Evolutionary conservation across 35 echinoderm and acorn worm genomes (phyloP).

Genomic region (Apostichopus californicus): DNA sequence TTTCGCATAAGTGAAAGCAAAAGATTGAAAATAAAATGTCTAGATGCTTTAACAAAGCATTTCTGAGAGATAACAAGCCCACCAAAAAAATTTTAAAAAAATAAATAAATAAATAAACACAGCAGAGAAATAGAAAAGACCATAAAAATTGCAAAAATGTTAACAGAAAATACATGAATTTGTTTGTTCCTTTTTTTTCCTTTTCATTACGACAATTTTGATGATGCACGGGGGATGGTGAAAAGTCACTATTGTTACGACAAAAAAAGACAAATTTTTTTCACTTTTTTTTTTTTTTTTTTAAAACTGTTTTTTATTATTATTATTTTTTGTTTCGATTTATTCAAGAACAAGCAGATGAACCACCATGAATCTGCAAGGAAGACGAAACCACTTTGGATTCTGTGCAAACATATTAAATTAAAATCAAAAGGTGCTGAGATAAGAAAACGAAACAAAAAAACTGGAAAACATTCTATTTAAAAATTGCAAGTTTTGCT

Average conservation of each 20-base stretch:
- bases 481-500: slow-evolving; percentile 36
- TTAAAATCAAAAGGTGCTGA: slow-evolving; percentile 39
- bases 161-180: slow-evolving; percentile 37
- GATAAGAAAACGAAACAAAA: slow-evolving; percentile 30
- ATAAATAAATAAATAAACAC: no score
- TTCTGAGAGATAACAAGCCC: slow-evolving; percentile 53
- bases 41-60: slow-evolving; percentile 3
- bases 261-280: background rate
- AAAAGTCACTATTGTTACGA: slow-evolving; percentile 2
- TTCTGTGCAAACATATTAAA: slow-evolving; percentile 27
- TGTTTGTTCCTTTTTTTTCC: background rate
- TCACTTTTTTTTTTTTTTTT: background rate
- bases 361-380: background rate
- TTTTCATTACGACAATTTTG: background rate
- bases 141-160: slow-evolving; percentile 60
- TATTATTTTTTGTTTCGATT: background rate
- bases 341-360: background rate
- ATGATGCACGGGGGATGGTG: background rate
- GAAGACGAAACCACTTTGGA: background rate
- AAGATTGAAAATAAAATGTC: slow-evolving; percentile 49
- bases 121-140: slow-evolving; percentile 15
- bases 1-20: background rate
- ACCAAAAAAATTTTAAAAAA: slow-evolving; percentile 30
- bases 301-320: no score
- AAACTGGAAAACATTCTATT: slow-evolving; percentile 41